Base-by-base conservation (phyloP, 30 jellyfish, hydroid and myxozoan genomes). In the Pelagia noctiluca region DNA sequence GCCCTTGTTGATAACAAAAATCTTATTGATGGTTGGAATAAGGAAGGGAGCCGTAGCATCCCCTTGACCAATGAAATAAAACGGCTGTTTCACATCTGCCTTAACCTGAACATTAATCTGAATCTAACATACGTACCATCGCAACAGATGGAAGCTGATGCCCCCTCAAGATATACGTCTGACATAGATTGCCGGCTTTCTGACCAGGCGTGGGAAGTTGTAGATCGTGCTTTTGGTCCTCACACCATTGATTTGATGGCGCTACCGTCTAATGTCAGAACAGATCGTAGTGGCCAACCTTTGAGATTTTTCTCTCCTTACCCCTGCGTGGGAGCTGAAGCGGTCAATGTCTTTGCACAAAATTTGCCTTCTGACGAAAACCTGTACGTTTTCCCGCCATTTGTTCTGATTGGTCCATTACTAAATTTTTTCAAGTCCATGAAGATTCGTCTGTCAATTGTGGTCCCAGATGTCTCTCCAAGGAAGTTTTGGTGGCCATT, bases 151-250 rank as follows among this genome's bases (percentile, higher is more conserved):
- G 78, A 23, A 65, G 78, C 78, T 12, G 78, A 65, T 30, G 31
- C 78, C 24, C 78, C 78, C 18, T 65, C 78, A 30, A 23, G 78
- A 65, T 65, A 12, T 54, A 23, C 35, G 22, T 29, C 78, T 23
- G 78, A 65, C 31, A 65, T 65, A 65, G 61, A 65, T 30, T 65
- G 78, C 78, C 31, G 78, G 24, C 78, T 65, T 65, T 65, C 78
- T 65, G 78, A 65, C 54, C 35, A 26, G 1, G 0, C 61, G 31
- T 65, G 53, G 78, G 31, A 16, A 65, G 31, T 26, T 1, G 78
- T 65, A 30, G 61, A 65, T 31, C 30, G 74, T 25, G 53, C 31
- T 23, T 65, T 65, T 65, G 78, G 78, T 26, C 78, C 50, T 12
- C 78, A 65, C 33, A 65, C 78, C 78, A 12, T 65, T 29, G 78